Evolutionary conservation across 92 coral and sea anemone species (phyloP).

Genomic region (Parazoanthus darwini): DNA sequence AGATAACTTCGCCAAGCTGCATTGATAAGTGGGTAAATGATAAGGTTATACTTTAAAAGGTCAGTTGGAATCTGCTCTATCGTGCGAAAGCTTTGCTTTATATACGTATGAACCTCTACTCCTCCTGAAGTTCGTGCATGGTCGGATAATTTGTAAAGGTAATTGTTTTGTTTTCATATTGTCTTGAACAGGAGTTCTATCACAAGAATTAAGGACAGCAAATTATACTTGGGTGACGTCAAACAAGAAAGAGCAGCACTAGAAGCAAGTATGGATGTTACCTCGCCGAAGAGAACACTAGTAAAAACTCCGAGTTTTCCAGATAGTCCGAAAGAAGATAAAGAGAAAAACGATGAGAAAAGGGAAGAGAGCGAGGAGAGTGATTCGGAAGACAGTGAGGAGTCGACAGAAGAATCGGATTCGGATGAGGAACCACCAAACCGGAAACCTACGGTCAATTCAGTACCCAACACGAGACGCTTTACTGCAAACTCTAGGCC

Average conservation of each 20-base stretch:
- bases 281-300: constrained; percentile 60
- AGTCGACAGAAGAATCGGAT: constrained; percentile 74
- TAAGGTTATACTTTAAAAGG: constrained; percentile 26
- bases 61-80: constrained; percentile 46
- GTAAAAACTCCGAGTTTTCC: constrained; percentile 69
- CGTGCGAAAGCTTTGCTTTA: neutral
- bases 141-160: neutral
- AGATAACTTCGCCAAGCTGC: constrained; percentile 35
- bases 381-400: constrained; percentile 74
- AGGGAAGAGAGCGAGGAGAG: constrained; percentile 65
- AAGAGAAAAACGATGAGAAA: constrained; percentile 82
- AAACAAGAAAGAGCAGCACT: constrained; percentile 81
- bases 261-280: constrained; percentile 67
- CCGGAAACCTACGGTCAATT: constrained; percentile 21
- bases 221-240: constrained; percentile 86
- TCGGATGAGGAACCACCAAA: constrained; percentile 57
- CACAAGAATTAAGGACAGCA: constrained; percentile 96
- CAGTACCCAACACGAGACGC: neutral
- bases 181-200: constrained; percentile 87
- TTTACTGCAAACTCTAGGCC: constrained; percentile 2
- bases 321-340: constrained; percentile 80
- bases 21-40: constrained; percentile 32
- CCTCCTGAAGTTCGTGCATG: no score
- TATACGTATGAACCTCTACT: neutral
- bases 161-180: constrained; percentile 25